Conservation (phyloP, 2,113 vertebrate species). For the Ivindomyrus marchei region DNA sequence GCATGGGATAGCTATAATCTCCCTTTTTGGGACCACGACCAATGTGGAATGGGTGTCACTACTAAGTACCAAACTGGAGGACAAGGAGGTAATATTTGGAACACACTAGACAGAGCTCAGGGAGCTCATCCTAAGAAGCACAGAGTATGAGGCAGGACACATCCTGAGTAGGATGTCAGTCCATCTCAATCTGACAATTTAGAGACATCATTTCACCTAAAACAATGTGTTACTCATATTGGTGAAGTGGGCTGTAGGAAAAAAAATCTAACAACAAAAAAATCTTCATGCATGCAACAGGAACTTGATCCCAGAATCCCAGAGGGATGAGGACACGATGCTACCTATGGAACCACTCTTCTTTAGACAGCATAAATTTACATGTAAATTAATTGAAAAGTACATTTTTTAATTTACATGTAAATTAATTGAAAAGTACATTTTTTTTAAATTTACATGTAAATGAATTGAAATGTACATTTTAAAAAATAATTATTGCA, state of each 20-base stretch:
- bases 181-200: not conserved
- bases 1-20: constrained; percentile 38
- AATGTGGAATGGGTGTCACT: constrained; percentile 16
- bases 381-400: not conserved
- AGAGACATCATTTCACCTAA: not conserved
- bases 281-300: not conserved
- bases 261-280: not conserved
- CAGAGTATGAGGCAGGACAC: not conserved
- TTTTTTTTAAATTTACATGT: not conserved
- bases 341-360: not conserved
- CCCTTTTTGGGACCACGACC: constrained; percentile 25
- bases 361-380: not conserved
- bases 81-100: not conserved
- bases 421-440: not conserved
- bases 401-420: not conserved
- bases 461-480: not conserved
- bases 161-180: not conserved
- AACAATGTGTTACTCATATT: not conserved
- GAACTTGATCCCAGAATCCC: not conserved
- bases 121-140: not conserved
- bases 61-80: constrained; percentile 22
- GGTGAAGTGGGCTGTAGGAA: not conserved
- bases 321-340: not conserved
- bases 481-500: not conserved
- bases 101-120: not conserved